phyloP scores from a whole-genome alignment of 2,797 vertebrate species.

The Chelidonichthys spinosus region DNA sequence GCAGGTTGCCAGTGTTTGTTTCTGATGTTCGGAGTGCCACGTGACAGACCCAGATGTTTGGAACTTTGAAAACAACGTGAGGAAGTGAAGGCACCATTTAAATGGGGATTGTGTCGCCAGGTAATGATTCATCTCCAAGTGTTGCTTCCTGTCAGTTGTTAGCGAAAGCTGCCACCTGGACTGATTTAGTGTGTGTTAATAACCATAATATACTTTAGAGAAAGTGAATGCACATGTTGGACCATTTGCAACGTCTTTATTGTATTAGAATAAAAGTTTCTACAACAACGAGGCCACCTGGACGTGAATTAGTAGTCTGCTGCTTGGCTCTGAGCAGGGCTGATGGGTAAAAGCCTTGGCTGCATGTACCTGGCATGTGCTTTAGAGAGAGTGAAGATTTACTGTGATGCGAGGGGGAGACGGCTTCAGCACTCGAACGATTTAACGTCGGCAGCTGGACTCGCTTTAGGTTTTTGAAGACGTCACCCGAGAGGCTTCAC shows the following conservation, averaged over 20 bases:
- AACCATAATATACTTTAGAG: no score
- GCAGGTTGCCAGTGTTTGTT: constrained; percentile 44
- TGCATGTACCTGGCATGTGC: neutral
- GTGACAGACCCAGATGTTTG: constrained; percentile 62
- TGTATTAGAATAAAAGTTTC: neutral
- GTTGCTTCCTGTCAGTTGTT: constrained; percentile 42
- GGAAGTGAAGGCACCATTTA: constrained; percentile 34
- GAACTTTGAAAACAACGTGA: constrained; percentile 47
- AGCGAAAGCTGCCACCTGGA: constrained; percentile 23
- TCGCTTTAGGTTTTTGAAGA: no score
- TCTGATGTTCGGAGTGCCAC: constrained; percentile 44
- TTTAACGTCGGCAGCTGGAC: no score
- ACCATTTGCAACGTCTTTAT: no score
- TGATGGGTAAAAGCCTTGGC: neutral
- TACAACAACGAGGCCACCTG: neutral
- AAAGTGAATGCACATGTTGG: no score
- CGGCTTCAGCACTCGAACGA: neutral
- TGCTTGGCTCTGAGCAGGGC: neutral
- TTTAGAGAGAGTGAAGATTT: neutral
- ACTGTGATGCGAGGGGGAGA: neutral
- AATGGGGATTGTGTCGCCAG: constrained; percentile 46
- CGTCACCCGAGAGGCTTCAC: no score
- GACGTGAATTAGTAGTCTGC: neutral
- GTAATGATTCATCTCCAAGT: constrained; percentile 45
- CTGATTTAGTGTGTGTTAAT: neutral